Base-by-base conservation (phyloP, 2,113 vertebrate genomes). In the Erpornis zantholeuca region DNA sequence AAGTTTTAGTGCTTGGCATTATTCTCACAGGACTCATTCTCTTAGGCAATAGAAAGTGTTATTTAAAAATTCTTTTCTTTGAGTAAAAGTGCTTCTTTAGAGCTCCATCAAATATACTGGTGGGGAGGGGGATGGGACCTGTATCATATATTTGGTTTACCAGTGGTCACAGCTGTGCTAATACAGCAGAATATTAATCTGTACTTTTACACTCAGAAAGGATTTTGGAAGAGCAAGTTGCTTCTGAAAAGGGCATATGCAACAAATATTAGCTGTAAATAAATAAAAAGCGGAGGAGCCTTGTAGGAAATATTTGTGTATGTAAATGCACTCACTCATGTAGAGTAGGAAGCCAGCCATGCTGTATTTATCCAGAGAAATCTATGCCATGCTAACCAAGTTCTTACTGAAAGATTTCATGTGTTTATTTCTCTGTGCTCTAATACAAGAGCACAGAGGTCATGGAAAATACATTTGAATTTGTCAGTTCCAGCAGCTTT, bases 201-300 rank as follows among this genome's bases (percentile, higher is more conserved):
- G 44, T 89, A 76, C 53, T 95, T 91, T 89, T 82, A 69, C n/a
- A 72, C 57, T 76, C 61, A 65, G 69, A 71, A 86, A 54, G 57
- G 83, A 65, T 89, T 96, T 92, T 96, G 81, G 81, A 86, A 84
- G 54, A 73, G 54, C 65, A 86, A 73, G 54, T 86, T 88, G 25
- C 45, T 83, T 92, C 79, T 73, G 88, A 82, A 94, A 95, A 95
- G 59, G 66, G 66, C 78, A 90, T 57, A 45, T 45, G 38, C 57
- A 94, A 90, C 84, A 96, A 91, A 95, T 88, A 91, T 84, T 94
- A 82, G 61, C 73, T 84, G 81, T 72, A 96, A 88, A 94, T 86
- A 95, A 96, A 87, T 59, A 87, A 91, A 65, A 91, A 87, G 54
- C 92, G 57, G 50, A 89, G 81, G 42, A 92, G 25, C 16, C 38